Evolutionary conservation across 37 sponge, comb jelly and placozoan species (phyloP).

Genomic region (Agelas oroides): DNA sequence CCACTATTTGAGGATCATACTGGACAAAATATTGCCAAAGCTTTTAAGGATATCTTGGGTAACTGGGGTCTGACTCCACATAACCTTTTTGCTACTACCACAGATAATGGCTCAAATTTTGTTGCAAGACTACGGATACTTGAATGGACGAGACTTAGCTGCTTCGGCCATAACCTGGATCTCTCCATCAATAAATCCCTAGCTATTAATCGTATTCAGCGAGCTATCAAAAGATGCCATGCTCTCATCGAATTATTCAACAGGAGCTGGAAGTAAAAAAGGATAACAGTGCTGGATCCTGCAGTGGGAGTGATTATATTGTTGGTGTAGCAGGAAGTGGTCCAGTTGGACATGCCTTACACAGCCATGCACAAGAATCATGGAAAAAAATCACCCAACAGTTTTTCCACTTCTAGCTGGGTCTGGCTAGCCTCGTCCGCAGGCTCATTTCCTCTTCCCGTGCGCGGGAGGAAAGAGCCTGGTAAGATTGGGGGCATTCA

Average conservation of each 20-base stretch:
- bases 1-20: slow-evolving; percentile 36
- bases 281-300: no score
- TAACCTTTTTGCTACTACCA: slow-evolving; percentile 1
- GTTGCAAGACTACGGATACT: not conserved
- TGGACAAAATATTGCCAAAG: slow-evolving; percentile 8
- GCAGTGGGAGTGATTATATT: no score
- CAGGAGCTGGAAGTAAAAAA: slow-evolving; percentile 34
- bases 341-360: no score
- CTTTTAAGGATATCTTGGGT: not conserved
- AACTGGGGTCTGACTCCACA: not conserved
- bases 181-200: slow-evolving; percentile 25
- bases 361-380: no score
- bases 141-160: slow-evolving; percentile 4
- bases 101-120: slow-evolving; percentile 14
- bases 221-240: not conserved
- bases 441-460: no score
- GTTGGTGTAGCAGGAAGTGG: no score
- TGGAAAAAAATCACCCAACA: no score
- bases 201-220: not conserved
- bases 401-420: no score
- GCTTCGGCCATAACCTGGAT: slow-evolving; percentile 30
- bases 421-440: no score
- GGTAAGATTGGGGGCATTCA: no score
- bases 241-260: slow-evolving; percentile 1
- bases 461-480: no score